Evolutionary conservation across 2,888 invertebrate species (phyloP).

Genomic region (Pristionchus entomophagus): DNA sequence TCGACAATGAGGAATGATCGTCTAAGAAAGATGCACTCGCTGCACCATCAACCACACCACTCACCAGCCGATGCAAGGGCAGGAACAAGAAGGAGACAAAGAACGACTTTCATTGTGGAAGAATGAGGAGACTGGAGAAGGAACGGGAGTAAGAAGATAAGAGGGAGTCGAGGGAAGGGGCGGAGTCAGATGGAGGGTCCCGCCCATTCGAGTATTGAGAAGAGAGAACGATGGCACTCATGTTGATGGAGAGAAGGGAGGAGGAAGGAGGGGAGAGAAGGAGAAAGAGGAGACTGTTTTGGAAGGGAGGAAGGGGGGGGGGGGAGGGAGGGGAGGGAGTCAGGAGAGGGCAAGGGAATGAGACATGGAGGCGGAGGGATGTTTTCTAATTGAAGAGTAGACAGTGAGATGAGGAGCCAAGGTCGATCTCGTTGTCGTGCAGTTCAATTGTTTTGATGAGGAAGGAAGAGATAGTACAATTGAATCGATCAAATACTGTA

Average conservation of each 20-base stretch:
- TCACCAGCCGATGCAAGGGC: slow-evolving; percentile 37
- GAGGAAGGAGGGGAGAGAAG: slow-evolving; percentile 28
- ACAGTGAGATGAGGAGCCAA: slow-evolving; percentile 11
- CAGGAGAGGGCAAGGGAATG: slow-evolving; percentile 43
- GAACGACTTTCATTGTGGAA: slow-evolving; percentile 40
- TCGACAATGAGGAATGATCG: slow-evolving; percentile 46
- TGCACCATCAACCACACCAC: background rate
- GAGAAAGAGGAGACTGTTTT: slow-evolving; percentile 43
- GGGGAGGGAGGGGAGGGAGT: slow-evolving; percentile 48
- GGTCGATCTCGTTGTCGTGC: background rate
- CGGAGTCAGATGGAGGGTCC: background rate
- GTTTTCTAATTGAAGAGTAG: background rate
- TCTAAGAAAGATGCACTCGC: background rate
- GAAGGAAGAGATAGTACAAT: background rate
- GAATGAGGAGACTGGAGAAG: background rate
- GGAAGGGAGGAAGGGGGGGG: slow-evolving; percentile 19
- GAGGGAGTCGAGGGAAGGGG: background rate
- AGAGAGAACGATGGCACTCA: slow-evolving; percentile 29
- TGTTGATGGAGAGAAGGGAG: slow-evolving; percentile 37
- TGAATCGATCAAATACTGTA: background rate
- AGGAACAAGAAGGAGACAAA: slow-evolving; percentile 37
- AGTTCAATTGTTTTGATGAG: background rate
- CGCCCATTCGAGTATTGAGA: background rate
- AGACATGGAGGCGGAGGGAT: slow-evolving; percentile 35
- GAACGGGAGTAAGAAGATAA: background rate